Evolutionary conservation across 2,113 vertebrate species (phyloP).

Genomic region (Planiliza haematocheilus): DNA sequence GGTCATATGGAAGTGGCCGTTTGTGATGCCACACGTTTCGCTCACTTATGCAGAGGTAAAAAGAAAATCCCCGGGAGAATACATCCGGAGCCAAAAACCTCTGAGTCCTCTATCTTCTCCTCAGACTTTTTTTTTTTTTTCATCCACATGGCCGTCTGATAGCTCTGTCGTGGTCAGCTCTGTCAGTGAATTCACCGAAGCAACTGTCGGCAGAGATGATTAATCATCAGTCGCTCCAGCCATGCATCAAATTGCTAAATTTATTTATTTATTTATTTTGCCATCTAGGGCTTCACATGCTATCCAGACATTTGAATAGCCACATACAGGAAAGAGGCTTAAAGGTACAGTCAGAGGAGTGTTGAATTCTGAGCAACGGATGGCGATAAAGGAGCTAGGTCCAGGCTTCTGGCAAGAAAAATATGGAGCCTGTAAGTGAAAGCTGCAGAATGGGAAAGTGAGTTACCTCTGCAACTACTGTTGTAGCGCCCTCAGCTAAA

Average conservation of each 20-base stretch:
- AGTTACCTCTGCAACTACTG: neutral
- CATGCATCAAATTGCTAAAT: conserved; percentile 73
- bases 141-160: conserved; percentile 1
- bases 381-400: conserved; percentile 26
- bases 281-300: conserved; percentile 34
- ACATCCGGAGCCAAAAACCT: conserved; percentile 19
- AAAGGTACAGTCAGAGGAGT: conserved; percentile 29
- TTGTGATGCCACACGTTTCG: conserved; percentile 51
- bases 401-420: conserved; percentile 28
- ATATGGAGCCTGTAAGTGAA: conserved; percentile 17
- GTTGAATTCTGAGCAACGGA: conserved; percentile 17
- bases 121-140: conserved; percentile 15
- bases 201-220: conserved; percentile 70
- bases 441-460: conserved; percentile 1
- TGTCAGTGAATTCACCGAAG: conserved; percentile 43
- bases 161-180: conserved; percentile 7
- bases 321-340: conserved; percentile 32
- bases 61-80: conserved; percentile 14
- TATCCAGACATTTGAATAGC: conserved; percentile 47
- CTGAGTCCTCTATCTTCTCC: neutral
- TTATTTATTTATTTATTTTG: conserved; percentile 53
- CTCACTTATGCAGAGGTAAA: conserved; percentile 26
- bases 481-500: neutral
- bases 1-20: conserved; percentile 38
- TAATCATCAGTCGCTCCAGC: conserved; percentile 74